Evolutionary conservation across 2,113 vertebrate genomes (phyloP), one percentile per base, ranked within the genome.

Genomic region (Brachionichthys hirsutus): DNA sequence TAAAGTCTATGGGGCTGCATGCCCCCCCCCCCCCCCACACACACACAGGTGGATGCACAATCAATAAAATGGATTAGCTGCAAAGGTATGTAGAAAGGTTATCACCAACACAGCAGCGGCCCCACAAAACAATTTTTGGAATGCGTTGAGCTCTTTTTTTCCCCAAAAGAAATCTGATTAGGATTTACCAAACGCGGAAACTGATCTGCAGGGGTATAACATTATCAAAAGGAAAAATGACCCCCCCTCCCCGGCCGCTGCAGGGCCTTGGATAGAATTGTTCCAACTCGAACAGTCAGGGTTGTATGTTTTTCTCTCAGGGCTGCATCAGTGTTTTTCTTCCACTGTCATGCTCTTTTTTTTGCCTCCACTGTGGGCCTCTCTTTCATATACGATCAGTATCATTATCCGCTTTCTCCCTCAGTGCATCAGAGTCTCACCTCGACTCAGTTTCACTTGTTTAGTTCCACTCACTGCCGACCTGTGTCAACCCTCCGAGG

Each of bases 51-150:
- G 76, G 78, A 78, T 85, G 83, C 75, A 84, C 84, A 88, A 88
- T 90, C 89, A 89, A 88, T 89, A 89, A 89, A 89, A 90, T 90
- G 84, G 88, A 90, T 90, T 88, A 88, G 82, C 84, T 82, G 80
- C 81, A 84, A 78, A 80, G 71, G 79, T 86, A 84, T 83, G 85
- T 85, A 84, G 86, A 89, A 90, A 89, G 89, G 87, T 89, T 89
- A 90, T 89, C 87, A 43, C 46, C 8, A 12, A 78, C 85, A 80
- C 76, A 60, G 66, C 2, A 56, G 67, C 65, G 70, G 86, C 82
- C 87, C 81, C 54, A 55, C 80, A 61, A 85, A 88, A 85, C 80
- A 80, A 89, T 84, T 89, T 50, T 84, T 64, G 69, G 84, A 86
- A 85, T 77, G 77, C 73, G 78, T 80, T 61, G 22, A 77, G 77